Evolutionary conservation across 2,888 invertebrate genomes (phyloP).

Genomic region (Diarsia mendica): DNA sequence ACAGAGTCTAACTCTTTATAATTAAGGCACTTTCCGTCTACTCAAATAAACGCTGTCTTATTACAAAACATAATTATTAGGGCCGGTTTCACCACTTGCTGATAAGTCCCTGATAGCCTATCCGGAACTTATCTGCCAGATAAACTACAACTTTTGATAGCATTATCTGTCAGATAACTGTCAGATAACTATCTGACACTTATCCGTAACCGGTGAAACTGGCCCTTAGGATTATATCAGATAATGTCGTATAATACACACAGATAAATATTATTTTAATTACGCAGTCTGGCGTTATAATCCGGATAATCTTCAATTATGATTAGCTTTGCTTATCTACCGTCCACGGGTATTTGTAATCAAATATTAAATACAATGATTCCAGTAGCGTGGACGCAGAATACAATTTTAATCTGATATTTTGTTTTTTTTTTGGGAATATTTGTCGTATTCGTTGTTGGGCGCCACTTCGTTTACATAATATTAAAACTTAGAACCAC

Average conservation of each 20-base stretch:
- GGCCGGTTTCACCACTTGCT: no score
- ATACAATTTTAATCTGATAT: slow-evolving; percentile 11
- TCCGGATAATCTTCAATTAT: slow-evolving; percentile 45
- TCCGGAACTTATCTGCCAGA: no score
- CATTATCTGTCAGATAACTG: no score
- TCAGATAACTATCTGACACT: no score
- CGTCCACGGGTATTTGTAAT: slow-evolving; percentile 23
- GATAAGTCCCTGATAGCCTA: no score
- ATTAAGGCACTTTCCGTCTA: not conserved
- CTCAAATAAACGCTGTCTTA: not conserved
- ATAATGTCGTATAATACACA: slow-evolving; percentile 1
- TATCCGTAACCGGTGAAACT: no score
- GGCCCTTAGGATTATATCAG: slow-evolving; percentile 17
- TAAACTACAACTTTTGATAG: no score
- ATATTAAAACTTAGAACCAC: slow-evolving; percentile 13
- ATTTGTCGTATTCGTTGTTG: not conserved
- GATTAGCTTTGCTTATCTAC: slow-evolving; percentile 20
- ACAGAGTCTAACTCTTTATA: not conserved
- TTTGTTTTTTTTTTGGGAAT: slow-evolving; percentile 21
- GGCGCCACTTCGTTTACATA: slow-evolving; percentile 6
- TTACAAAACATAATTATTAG: not conserved
- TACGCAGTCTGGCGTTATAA: slow-evolving; percentile 10
- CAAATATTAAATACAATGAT: slow-evolving; percentile 33
- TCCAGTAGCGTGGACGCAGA: not conserved
- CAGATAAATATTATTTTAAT: slow-evolving; percentile 28